These are phyloP conservation scores for Periophthalmodon schlosseri DNA, from an alignment of 2,113 vertebrate species.

Conservation along the genomic window DNA sequence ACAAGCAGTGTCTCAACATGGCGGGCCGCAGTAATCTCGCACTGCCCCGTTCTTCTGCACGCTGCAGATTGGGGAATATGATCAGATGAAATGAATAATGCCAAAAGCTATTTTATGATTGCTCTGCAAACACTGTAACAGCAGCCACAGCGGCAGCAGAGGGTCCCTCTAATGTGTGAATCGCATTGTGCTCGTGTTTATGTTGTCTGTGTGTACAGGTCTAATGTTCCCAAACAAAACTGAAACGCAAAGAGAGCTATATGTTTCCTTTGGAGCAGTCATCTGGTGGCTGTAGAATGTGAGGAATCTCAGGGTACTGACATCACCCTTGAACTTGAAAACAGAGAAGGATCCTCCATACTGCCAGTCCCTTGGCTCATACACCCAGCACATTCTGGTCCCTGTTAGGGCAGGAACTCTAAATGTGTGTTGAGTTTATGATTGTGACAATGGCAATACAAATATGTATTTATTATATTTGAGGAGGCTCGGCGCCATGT, in stretches of 20 bases:
- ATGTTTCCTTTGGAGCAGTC: constrained; percentile 39
- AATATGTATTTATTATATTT: not conserved
- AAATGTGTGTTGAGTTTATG: not conserved
- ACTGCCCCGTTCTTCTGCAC: constrained; percentile 12
- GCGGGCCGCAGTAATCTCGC: not conserved
- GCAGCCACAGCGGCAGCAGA: not conserved
- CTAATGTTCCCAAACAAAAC: constrained; percentile 44
- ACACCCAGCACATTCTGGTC: not conserved
- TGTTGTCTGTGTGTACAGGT: constrained; percentile 29
- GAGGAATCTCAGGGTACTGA: constrained; percentile 56
- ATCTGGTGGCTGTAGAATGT: constrained; percentile 57
- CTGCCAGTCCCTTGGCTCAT: constrained; percentile 12
- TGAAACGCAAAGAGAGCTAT: constrained; percentile 37
- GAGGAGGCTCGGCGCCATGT: not conserved
- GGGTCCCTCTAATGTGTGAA: not conserved
- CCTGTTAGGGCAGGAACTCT: not conserved
- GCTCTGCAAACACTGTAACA: not conserved
- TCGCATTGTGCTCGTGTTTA: constrained; percentile 31
- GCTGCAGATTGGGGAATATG: constrained; percentile 19
- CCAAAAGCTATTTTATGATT: constrained; percentile 29
- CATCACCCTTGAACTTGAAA: constrained; percentile 64
- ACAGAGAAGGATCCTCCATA: constrained; percentile 32
- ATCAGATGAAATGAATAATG: constrained; percentile 24
- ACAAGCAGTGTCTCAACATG: not conserved
- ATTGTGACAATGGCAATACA: not conserved